phyloP scores from a whole-genome alignment of 1,140 invertebrate species.

The Lucilia sericata region DNA sequence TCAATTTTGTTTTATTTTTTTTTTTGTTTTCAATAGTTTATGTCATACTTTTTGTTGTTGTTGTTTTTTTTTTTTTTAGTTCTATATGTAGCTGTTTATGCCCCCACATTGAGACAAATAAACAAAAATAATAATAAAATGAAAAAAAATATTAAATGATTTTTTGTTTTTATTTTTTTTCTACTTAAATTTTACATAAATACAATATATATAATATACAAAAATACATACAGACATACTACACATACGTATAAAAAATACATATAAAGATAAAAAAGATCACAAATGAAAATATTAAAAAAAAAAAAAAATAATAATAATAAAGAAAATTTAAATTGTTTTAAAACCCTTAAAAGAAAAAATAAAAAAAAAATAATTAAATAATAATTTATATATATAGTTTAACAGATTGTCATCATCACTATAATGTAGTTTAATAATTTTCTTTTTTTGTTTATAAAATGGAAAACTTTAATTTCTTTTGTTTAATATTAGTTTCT shows the following conservation, averaged over 20 bases:
- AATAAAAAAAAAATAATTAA: too few species aligned
- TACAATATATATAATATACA: conserved; percentile 11
- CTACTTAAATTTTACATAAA: conserved; percentile 20
- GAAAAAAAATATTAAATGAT: not conserved
- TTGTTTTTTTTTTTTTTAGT: too few species aligned
- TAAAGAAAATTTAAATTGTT: not conserved
- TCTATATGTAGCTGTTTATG: not conserved
- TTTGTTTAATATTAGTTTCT: not conserved
- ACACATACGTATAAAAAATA: not conserved
- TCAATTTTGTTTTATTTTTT: not conserved
- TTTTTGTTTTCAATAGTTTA: not conserved
- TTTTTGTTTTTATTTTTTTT: not conserved
- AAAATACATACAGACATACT: not conserved
- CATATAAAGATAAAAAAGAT: conserved; percentile 12
- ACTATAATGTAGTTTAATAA: not conserved
- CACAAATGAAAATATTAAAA: not conserved
- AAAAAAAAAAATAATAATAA: not conserved
- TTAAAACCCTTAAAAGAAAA: too few species aligned
- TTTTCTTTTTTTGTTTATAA: not conserved
- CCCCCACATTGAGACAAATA: not conserved
- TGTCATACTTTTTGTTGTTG: not conserved
- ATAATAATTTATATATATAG: not conserved
- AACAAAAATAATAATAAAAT: not conserved
- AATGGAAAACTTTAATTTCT: not conserved
- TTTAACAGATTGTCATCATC: not conserved